Evolutionary conservation across 2,797 vertebrate genomes (phyloP).

Genomic region (Lacerta bilineata): DNA sequence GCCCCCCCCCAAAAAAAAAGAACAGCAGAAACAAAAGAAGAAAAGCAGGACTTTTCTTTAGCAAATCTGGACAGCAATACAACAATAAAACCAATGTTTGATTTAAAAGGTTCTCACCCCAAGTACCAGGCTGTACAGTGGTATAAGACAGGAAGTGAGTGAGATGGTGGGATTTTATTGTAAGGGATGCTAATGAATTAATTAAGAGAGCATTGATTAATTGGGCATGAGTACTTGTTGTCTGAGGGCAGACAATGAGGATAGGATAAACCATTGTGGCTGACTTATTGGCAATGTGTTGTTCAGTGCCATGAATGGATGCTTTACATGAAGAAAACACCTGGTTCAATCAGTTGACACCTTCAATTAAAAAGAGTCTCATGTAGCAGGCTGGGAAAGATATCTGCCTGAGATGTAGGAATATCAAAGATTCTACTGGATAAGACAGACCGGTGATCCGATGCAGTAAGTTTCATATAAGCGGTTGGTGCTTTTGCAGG

Average conservation of each 20-base stretch:
- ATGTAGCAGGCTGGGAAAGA: not conserved
- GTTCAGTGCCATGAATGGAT: too few species aligned
- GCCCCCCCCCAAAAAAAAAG: not conserved
- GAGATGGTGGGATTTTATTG: not conserved
- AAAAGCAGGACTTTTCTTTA: not conserved
- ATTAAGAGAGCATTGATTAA: not conserved
- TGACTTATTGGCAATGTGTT: not conserved
- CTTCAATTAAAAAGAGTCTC: not conserved
- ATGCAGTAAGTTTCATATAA: not conserved
- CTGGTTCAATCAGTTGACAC: not conserved
- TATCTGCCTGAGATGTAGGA: not conserved
- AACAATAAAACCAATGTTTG: not conserved
- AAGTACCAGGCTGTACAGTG: not conserved
- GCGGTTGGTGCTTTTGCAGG: conserved; percentile 76
- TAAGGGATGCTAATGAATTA: not conserved
- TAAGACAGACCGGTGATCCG: not conserved
- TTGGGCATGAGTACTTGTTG: not conserved
- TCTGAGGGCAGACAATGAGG: not conserved
- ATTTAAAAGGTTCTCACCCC: not conserved
- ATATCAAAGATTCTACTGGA: not conserved
- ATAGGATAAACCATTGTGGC: not conserved
- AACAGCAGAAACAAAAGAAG: not conserved
- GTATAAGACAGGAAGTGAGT: not conserved
- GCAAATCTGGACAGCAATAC: not conserved
- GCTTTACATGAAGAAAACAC: not conserved